Conservation (phyloP, 2,113 vertebrate species). For the Jaculus jaculus region DNA sequence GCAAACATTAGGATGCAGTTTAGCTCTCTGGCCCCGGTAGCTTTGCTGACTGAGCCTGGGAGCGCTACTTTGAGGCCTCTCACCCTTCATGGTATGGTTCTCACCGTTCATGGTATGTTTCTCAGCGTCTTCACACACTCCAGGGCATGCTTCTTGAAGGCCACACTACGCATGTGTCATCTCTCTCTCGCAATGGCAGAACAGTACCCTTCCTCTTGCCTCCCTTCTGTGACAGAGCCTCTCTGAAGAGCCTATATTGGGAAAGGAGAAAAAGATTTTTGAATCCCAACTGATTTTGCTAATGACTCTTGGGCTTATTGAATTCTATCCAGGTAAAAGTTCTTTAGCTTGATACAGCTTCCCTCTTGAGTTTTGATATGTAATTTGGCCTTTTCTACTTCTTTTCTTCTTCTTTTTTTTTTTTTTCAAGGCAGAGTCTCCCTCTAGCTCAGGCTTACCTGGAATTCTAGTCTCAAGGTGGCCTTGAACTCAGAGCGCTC, state of each 20-base stretch:
- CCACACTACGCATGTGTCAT: neutral
- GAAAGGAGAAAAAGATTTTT: neutral
- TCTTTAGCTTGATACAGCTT: neutral
- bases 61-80: neutral
- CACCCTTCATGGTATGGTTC: neutral
- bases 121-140: neutral
- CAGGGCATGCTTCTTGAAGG: neutral
- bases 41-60: neutral
- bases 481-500: no score
- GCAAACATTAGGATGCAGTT: neutral
- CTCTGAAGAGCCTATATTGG: neutral
- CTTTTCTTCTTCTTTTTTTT: no score
- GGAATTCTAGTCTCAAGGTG: no score
- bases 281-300: neutral
- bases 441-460: no score
- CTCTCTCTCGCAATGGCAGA: no score
- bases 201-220: neutral
- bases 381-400: conserved; percentile 3
- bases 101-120: neutral
- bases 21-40: neutral
- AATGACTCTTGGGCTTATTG: neutral
- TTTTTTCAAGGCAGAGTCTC: no score
- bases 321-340: neutral
- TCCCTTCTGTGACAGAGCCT: neutral
- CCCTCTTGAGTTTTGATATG: neutral